phyloP scores from a whole-genome alignment of 2,797 vertebrate species.

The Pseudochaenichthys georgianus region DNA sequence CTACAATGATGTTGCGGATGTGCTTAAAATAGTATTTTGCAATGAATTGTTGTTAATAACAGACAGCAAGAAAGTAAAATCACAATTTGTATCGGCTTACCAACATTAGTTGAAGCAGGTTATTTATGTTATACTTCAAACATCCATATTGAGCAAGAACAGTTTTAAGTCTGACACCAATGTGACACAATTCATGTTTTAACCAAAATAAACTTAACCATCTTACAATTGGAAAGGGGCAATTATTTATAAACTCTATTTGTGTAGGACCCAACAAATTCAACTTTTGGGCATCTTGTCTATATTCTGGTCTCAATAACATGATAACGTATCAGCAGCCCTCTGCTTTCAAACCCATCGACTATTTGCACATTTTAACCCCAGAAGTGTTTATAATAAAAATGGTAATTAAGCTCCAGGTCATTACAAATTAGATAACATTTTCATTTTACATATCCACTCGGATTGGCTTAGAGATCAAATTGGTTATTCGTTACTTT shows the following conservation, averaged over 20 bases:
- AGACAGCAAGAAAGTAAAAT: background rate
- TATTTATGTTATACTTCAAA: background rate
- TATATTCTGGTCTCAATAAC: conserved; percentile 1
- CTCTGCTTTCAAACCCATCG: conserved; percentile 8
- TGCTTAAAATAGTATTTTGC: background rate
- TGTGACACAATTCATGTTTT: background rate
- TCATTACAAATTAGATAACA: background rate
- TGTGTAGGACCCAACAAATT: background rate
- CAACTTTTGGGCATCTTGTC: background rate
- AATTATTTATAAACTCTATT: background rate
- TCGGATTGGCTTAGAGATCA: background rate
- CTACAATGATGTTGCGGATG: background rate
- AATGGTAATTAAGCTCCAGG: conserved; percentile 1
- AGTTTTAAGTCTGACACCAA: background rate
- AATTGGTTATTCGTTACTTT: conserved; percentile 15
- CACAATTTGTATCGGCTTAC: conserved; percentile 4
- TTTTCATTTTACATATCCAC: background rate
- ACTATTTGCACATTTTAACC: conserved; percentile 38
- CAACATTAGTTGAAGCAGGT: background rate
- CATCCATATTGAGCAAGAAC: background rate
- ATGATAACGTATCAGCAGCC: conserved; percentile 10
- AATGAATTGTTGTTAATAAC: background rate
- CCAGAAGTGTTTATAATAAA: background rate
- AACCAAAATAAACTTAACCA: background rate
- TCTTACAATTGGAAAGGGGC: background rate